Percentiles rank a stretch among this genome's conserved stretches.
These are phyloP conservation scores for Eledone cirrhosa DNA, from an alignment of 2,888 invertebrate genomes.

Conservation along the genomic window DNA sequence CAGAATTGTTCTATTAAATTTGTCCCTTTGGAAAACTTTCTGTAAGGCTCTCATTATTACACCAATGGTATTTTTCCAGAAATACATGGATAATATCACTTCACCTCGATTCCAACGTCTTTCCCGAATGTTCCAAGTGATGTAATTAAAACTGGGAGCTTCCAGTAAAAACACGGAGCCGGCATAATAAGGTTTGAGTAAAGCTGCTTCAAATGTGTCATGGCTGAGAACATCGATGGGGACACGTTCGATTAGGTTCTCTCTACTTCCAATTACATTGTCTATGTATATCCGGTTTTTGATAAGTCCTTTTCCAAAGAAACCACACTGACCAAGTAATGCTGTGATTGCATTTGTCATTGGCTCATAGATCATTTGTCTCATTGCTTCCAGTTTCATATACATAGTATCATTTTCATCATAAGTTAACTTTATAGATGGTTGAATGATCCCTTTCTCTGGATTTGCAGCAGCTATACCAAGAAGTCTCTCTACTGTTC, in stretches of 20 bases:
- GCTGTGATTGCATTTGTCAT: conserved; percentile 55
- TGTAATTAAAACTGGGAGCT: conserved; percentile 55
- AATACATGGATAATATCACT: conserved; percentile 54
- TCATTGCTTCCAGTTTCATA: conserved; percentile 56
- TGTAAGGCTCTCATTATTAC: conserved; percentile 52
- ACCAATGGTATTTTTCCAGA: conserved; percentile 55
- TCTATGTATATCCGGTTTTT: conserved; percentile 57
- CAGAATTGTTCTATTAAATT: conserved; percentile 52
- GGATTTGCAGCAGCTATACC: conserved; percentile 57
- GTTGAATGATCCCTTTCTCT: conserved; percentile 56
- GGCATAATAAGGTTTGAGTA: conserved; percentile 52
- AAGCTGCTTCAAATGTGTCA: conserved; percentile 59
- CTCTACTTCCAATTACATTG: conserved; percentile 51
- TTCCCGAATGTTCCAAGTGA: conserved; percentile 59
- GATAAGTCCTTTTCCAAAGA: conserved; percentile 58
- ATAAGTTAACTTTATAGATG: conserved; percentile 54
- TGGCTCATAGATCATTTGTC: conserved; percentile 56
- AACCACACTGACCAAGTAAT: conserved; percentile 53
- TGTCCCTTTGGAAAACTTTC: conserved; percentile 47
- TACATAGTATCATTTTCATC: conserved; percentile 51
- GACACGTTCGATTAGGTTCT: conserved; percentile 53
- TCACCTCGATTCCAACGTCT: conserved; percentile 59
- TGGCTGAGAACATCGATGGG: conserved; percentile 60
- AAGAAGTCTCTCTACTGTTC: conserved; percentile 49
- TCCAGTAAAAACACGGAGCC: conserved; percentile 51